Conservation (phyloP, 2,797 vertebrate species). For the Malacoraja senta region DNA sequence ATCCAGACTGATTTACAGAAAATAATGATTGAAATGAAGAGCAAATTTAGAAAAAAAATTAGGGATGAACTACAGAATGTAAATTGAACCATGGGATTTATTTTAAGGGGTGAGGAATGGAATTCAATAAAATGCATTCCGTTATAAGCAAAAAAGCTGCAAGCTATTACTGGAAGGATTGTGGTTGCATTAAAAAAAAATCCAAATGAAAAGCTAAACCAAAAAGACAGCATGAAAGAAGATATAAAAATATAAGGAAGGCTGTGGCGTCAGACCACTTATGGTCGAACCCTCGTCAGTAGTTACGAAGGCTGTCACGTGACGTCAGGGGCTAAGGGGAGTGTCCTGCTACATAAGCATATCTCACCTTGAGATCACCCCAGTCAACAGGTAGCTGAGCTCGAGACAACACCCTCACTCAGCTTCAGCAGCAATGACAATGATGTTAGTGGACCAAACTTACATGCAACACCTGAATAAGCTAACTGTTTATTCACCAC, state of each 20-base stretch:
- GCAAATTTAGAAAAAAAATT: neutral
- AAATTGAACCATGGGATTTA: neutral
- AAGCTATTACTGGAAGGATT: neutral
- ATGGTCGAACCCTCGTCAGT: no score
- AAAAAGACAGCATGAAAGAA: neutral
- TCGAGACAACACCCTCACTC: no score
- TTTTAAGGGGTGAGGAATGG: neutral
- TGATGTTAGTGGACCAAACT: no score
- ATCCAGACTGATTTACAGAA: neutral
- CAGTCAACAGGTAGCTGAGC: no score
- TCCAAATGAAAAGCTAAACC: neutral
- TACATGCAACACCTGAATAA: no score
- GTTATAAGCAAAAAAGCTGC: neutral
- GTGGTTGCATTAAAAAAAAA: neutral
- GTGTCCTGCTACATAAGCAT: no score
- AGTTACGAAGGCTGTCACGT: no score
- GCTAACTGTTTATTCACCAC: no score
- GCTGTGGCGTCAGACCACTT: no score
- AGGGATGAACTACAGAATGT: neutral
- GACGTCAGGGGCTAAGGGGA: no score
- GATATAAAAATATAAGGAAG: neutral
- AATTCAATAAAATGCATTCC: neutral
- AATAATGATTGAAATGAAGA: neutral
- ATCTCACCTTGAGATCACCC: no score
- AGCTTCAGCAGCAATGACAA: no score